Evolutionary conservation across 2,797 vertebrate species (phyloP).

Genomic region (Cryptoblepharus egeriae): DNA sequence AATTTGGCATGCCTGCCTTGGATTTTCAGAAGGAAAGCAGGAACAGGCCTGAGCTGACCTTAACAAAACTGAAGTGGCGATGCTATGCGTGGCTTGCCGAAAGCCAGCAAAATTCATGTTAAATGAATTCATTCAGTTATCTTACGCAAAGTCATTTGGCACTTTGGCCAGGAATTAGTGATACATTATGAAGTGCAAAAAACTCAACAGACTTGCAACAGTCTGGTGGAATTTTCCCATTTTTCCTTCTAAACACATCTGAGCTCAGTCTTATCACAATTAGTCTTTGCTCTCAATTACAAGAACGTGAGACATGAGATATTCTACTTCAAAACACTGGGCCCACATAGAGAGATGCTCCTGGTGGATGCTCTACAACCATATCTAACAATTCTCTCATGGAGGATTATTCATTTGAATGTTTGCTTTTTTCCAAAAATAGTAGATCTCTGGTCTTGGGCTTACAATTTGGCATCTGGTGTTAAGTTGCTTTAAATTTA

Average conservation of each 20-base stretch:
- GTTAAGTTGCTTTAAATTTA: not conserved
- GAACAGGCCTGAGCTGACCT: conserved; percentile 62
- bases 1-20: conserved; percentile 72
- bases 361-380: not conserved
- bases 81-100: conserved; percentile 54
- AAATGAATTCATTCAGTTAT: not conserved
- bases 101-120: conserved; percentile 53
- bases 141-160: not conserved
- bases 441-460: not conserved
- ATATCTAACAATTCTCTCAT: not conserved
- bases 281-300: not conserved
- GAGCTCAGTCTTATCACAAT: not conserved
- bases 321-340: not conserved
- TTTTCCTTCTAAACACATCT: not conserved
- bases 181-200: too few relatives aligned
- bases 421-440: not conserved
- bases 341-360: not conserved
- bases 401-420: conserved; percentile 34
- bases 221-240: not conserved
- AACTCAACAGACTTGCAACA: not conserved
- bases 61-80: conserved; percentile 65
- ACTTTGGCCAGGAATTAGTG: too few relatives aligned
- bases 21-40: conserved; percentile 71
- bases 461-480: not conserved
- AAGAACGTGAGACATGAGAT: not conserved